Conservation (phyloP, 2,888 invertebrate species). For the Drosophila mercatorum region DNA sequence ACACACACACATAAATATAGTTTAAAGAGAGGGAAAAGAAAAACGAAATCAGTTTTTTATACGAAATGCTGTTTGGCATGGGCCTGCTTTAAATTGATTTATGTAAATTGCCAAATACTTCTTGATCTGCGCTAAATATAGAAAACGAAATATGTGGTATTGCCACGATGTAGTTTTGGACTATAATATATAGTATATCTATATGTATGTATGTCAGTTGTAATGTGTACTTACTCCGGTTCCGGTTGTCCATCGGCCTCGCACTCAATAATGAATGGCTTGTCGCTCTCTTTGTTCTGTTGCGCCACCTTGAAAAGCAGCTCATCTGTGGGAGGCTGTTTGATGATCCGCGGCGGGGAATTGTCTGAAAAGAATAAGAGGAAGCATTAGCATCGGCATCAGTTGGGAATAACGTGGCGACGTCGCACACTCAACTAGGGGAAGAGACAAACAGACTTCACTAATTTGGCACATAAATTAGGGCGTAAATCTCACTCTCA, state of each 20-base stretch:
- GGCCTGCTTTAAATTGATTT: slow-evolving; percentile 64
- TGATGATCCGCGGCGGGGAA: slow-evolving; percentile 95
- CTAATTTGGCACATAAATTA: slow-evolving; percentile 49
- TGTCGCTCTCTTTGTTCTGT: slow-evolving; percentile 93
- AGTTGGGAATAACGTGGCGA: not conserved
- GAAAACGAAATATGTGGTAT: slow-evolving; percentile 6
- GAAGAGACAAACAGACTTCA: slow-evolving; percentile 1
- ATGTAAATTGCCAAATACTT: slow-evolving; percentile 44
- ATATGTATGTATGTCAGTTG: slow-evolving; percentile 1
- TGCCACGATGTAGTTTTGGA: not conserved
- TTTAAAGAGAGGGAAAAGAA: not conserved
- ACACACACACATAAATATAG: slow-evolving; percentile 5
- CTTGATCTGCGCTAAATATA: slow-evolving; percentile 15
- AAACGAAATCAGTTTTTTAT: slow-evolving; percentile 31
- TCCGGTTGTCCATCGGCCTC: slow-evolving; percentile 98
- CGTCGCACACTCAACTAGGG: not conserved
- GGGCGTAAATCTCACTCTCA: slow-evolving; percentile 23
- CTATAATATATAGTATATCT: slow-evolving; percentile 3
- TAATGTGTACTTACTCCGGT: slow-evolving; percentile 90
- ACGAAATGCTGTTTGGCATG: slow-evolving; percentile 26
- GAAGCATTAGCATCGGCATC: not conserved
- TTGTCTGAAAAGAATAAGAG: slow-evolving; percentile 87
- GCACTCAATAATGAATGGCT: slow-evolving; percentile 97
- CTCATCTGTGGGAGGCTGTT: slow-evolving; percentile 96
- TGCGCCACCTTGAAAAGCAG: slow-evolving; percentile 95